These are phyloP conservation scores for Pelagia noctiluca DNA, from an alignment of 30 jellyfish, hydroid and myxozoan genomes.

Conservation along the genomic window DNA sequence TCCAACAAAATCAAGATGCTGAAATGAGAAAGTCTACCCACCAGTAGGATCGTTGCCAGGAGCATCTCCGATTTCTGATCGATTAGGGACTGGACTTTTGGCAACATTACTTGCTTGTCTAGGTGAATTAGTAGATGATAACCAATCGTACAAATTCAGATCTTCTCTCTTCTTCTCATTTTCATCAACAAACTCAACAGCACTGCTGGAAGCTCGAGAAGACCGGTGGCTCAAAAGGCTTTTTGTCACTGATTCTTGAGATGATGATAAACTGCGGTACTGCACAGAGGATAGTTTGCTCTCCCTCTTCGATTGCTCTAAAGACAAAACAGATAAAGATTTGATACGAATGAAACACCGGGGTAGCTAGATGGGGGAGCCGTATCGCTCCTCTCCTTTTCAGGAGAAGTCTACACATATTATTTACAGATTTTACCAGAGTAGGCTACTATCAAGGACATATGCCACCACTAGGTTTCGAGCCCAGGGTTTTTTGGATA, in stretches of 20 bases:
- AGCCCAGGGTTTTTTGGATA: too few relatives aligned
- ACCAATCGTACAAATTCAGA: slow-evolving; percentile 72
- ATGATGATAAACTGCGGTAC: slow-evolving; percentile 39
- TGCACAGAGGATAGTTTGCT: background rate
- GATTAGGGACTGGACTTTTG: background rate
- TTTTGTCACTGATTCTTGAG: slow-evolving; percentile 47
- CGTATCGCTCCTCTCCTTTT: too few relatives aligned
- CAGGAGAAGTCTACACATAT: too few relatives aligned
- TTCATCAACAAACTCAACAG: slow-evolving; percentile 31
- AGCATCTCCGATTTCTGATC: background rate
- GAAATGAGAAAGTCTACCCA: background rate
- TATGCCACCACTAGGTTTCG: too few relatives aligned
- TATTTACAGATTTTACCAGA: too few relatives aligned
- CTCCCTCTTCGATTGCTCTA: background rate
- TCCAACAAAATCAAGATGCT: background rate
- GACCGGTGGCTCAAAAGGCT: slow-evolving; percentile 53
- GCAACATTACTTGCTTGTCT: slow-evolving; percentile 27
- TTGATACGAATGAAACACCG: too few relatives aligned
- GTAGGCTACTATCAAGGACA: too few relatives aligned
- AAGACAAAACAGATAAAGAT: background rate
- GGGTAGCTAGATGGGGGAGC: too few relatives aligned
- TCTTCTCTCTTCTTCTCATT: slow-evolving; percentile 48
- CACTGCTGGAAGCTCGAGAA: slow-evolving; percentile 48
- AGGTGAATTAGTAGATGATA: slow-evolving; percentile 73
- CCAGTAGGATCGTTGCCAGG: background rate